Evolutionary conservation across 2,888 invertebrate genomes (phyloP).

Genomic region (Platycnemis pennipes): DNA sequence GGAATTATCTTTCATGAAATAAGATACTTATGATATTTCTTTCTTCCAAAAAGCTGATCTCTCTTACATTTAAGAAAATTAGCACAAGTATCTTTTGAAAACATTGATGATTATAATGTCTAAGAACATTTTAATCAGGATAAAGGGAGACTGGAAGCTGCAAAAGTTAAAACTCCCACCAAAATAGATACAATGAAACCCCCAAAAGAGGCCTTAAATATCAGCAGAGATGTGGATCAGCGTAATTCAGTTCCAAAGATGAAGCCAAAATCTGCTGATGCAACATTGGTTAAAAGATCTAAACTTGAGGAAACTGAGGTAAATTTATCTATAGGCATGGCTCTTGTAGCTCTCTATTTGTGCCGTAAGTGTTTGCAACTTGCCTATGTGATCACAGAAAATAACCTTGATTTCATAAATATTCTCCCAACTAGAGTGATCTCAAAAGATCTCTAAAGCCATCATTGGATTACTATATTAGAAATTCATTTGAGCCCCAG

Average conservation of each 20-base stretch:
- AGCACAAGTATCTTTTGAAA: neutral
- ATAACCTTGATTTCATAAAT: neutral
- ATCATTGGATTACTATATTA: neutral
- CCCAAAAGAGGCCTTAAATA: neutral
- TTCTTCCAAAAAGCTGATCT: too few relatives aligned
- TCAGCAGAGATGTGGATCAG: neutral
- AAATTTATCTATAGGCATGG: neutral
- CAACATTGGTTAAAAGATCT: neutral
- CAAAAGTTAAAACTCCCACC: neutral
- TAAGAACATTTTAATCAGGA: neutral
- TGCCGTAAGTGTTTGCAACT: neutral
- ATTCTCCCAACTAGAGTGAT: neutral
- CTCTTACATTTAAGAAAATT: too few relatives aligned
- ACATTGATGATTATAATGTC: too few relatives aligned
- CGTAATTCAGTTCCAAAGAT: neutral
- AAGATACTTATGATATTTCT: too few relatives aligned
- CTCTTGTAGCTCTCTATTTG: neutral
- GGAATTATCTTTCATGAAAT: too few relatives aligned
- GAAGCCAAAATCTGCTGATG: neutral
- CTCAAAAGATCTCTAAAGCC: neutral
- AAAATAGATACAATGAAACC: neutral
- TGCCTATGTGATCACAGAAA: neutral
- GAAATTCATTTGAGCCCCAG: conserved; percentile 43
- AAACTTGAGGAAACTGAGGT: neutral
- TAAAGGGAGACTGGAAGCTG: neutral